Conservation (phyloP, 2,113 vertebrate genomes). For the Tetrao urogallus region DNA sequence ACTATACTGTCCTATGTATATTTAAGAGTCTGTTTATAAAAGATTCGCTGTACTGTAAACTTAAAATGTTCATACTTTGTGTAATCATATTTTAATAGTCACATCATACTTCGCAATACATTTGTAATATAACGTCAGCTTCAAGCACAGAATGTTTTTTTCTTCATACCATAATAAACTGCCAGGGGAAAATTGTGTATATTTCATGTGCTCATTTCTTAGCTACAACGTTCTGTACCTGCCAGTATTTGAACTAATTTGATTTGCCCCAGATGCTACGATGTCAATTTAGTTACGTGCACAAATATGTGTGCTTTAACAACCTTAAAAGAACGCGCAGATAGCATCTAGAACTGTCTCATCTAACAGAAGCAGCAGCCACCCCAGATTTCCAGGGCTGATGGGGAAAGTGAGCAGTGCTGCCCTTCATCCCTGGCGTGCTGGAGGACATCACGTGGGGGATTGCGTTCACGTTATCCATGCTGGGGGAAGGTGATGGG, state of each 20-base stretch:
- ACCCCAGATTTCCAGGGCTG: background rate
- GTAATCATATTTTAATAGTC: slow-evolving; percentile 85
- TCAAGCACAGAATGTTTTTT: slow-evolving; percentile 80
- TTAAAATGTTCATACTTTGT: slow-evolving; percentile 81
- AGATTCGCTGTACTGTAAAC: slow-evolving; percentile 82
- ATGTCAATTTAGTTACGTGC: background rate
- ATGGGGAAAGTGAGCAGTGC: background rate
- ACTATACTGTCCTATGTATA: slow-evolving; percentile 79
- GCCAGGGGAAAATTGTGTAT: slow-evolving; percentile 77
- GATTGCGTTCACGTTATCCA: background rate
- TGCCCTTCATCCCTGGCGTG: background rate
- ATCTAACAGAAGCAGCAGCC: background rate
- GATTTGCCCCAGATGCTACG: slow-evolving; percentile 33
- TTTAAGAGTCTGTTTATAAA: slow-evolving; percentile 84
- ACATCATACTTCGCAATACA: slow-evolving; percentile 75
- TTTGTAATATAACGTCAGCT: slow-evolving; percentile 84
- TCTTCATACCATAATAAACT: slow-evolving; percentile 86
- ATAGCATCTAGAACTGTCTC: background rate
- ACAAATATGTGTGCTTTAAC: background rate
- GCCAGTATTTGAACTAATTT: slow-evolving; percentile 18
- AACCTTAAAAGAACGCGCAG: background rate
- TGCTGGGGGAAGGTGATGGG: background rate
- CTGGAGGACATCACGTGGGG: background rate
- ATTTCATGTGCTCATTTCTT: slow-evolving; percentile 67
- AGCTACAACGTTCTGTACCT: background rate